Conservation (phyloP, 1,140 invertebrate genomes). For the Magallana ariakensis region DNA sequence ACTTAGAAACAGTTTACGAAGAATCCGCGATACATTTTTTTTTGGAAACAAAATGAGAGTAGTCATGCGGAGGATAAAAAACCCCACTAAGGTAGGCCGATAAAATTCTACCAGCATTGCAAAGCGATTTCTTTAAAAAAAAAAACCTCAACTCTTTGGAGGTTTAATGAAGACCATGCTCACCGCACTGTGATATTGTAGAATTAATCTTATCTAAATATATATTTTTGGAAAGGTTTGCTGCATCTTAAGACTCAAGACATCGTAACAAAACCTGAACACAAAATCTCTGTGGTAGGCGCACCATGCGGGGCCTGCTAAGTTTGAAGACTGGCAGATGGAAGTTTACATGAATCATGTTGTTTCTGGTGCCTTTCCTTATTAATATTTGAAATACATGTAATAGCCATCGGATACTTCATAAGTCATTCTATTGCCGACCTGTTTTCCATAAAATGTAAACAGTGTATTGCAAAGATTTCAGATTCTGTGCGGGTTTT, state of each 20-base stretch:
- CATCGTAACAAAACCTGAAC: too few relatives aligned
- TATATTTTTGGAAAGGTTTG: constrained; percentile 3
- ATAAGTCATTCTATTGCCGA: too few relatives aligned
- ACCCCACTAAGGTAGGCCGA: constrained; percentile 17
- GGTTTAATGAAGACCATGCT: background rate
- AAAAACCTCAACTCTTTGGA: background rate
- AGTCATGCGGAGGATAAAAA: constrained; percentile 31
- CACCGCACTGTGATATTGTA: background rate
- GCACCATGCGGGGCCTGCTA: background rate
- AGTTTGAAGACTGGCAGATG: background rate
- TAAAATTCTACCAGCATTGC: constrained; percentile 1
- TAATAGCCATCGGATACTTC: too few relatives aligned
- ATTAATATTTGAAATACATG: too few relatives aligned
- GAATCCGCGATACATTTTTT: constrained; percentile 8
- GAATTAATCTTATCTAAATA: constrained; percentile 3
- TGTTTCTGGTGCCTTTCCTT: too few relatives aligned
- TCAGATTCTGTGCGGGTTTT: too few relatives aligned
- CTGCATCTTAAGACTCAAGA: background rate
- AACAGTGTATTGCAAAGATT: too few relatives aligned
- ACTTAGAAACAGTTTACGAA: background rate
- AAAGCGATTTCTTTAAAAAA: background rate
- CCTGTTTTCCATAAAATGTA: too few relatives aligned
- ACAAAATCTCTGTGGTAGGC: background rate
- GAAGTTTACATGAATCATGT: too few relatives aligned
- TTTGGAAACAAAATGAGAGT: constrained; percentile 29